Percentiles rank a stretch among this genome's conserved stretches.
Conservation (phyloP, 2,888 invertebrate genomes). For the Thereva unica region DNA sequence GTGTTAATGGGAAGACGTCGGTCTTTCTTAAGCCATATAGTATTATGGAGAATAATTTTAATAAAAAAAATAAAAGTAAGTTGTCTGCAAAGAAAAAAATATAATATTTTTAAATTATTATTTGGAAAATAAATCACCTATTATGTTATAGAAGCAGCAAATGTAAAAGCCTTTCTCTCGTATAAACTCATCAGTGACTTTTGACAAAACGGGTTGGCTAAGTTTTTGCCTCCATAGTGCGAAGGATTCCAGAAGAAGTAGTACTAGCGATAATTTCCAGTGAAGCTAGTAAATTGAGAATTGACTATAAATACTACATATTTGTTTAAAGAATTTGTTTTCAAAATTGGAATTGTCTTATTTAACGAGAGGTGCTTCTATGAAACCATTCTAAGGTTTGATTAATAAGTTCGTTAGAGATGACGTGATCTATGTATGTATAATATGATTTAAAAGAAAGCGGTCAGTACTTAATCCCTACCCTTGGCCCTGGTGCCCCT, state of each 20-base stretch:
- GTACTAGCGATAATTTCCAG: slow-evolving; percentile 79
- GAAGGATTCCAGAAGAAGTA: slow-evolving; percentile 81
- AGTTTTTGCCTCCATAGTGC: slow-evolving; percentile 64
- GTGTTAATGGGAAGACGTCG: background rate
- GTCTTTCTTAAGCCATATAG: background rate
- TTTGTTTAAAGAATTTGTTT: no score
- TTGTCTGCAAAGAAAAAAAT: slow-evolving; percentile 34
- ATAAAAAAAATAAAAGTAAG: slow-evolving; percentile 37
- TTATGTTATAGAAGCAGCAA: slow-evolving; percentile 61
- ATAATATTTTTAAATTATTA: background rate
- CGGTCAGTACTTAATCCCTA: no score
- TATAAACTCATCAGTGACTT: slow-evolving; percentile 58
- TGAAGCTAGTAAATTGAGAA: slow-evolving; percentile 60
- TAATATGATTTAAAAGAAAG: no score
- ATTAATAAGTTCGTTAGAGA: no score
- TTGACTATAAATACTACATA: no score
- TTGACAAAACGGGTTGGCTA: slow-evolving; percentile 48
- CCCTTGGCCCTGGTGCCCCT: no score
- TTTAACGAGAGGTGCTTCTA: no score
- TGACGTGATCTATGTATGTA: no score
- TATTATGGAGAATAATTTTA: slow-evolving; percentile 34
- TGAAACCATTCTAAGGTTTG: no score
- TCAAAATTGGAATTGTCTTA: no score
- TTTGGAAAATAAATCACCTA: slow-evolving; percentile 51
- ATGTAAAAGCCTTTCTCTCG: slow-evolving; percentile 67